These are phyloP conservation scores for Crossaster papposus DNA, from an alignment of 53 echinoderm and acorn worm genomes.

Conservation along the genomic window DNA sequence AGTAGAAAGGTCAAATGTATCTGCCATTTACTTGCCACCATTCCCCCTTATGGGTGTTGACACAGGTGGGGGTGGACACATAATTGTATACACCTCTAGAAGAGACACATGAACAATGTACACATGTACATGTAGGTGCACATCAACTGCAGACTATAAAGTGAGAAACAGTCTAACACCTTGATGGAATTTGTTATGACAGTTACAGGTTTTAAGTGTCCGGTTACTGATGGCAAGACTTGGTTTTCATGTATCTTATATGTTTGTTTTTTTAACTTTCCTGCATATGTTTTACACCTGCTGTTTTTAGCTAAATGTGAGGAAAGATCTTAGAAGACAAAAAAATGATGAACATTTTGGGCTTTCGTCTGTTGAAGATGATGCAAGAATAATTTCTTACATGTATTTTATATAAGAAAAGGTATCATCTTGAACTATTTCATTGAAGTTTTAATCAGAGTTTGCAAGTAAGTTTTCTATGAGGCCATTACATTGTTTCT, in stretches of 20 bases:
- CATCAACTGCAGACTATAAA: not conserved
- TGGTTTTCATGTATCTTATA: not conserved
- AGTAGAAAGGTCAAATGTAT: not conserved
- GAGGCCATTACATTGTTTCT: no score
- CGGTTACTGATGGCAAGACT: not conserved
- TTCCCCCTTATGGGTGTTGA: not conserved
- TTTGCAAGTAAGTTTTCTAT: no score
- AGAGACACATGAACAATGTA: not conserved
- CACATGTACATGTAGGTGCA: not conserved
- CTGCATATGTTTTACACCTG: not conserved
- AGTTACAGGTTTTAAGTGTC: not conserved
- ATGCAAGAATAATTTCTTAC: no score
- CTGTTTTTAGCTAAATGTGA: not conserved
- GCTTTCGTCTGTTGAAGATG: no score
- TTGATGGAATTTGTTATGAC: slow-evolving; percentile 3
- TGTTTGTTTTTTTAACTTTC: not conserved
- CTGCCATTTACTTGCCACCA: not conserved
- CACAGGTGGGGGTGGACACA: not conserved
- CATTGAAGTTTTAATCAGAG: not conserved
- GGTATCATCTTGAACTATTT: not conserved
- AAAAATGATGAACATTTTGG: no score
- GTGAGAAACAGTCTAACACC: not conserved
- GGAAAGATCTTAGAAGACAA: not conserved
- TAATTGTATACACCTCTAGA: not conserved
- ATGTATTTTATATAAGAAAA: no score